Evolutionary conservation across 2,797 vertebrate species (phyloP), one percentile per base, ranked within the genome.

Genomic region (Acanthornis magna): DNA sequence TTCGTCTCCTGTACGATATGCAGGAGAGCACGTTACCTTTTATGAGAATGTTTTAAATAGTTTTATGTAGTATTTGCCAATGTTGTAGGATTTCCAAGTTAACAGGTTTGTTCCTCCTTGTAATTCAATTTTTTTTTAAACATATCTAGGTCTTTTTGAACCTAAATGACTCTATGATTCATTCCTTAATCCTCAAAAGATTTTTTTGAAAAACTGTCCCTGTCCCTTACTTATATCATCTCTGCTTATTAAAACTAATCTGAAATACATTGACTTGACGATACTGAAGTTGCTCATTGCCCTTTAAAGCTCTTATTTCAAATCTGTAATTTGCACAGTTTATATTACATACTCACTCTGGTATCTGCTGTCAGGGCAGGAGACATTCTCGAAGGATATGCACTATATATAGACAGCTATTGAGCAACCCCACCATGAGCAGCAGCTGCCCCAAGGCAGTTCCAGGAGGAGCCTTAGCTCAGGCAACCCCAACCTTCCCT

Each of bases 51-150:
- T 21, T 58, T 72, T 76, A 34, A 67, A 8, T 38, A 51, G 10
- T 60, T 94, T 73, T 42, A 36, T 53, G 20, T 40, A 23, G 30
- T 48, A 3, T 9, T 60, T 94, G 26, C 6, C 20, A n/a, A 48
- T 71, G 14, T n/a, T 36, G 8, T 7, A 47, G 11, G 13, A 71
- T 71, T 82, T 88, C 68, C 50, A 66, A 67, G 16, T 77, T 80
- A 32, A 20, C 22, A 22, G 13, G 9, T 71, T 86, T 62, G 11
- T 42, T 91, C 7, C 36, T 68, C 18, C 26, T 10, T 40, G 17
- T 62, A 65, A 38, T 45, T 57, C 0, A 0, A 2, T 15, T 53
- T 21, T 9, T 9, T 30, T 61, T n/a, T 2, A 29, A 78, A 66
- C 5, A 73, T 54, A 42, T 54, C 5, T 16, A 54, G 5, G 19